Base-by-base conservation (phyloP, 2,888 invertebrate genomes). In the Chesias legatella region DNA sequence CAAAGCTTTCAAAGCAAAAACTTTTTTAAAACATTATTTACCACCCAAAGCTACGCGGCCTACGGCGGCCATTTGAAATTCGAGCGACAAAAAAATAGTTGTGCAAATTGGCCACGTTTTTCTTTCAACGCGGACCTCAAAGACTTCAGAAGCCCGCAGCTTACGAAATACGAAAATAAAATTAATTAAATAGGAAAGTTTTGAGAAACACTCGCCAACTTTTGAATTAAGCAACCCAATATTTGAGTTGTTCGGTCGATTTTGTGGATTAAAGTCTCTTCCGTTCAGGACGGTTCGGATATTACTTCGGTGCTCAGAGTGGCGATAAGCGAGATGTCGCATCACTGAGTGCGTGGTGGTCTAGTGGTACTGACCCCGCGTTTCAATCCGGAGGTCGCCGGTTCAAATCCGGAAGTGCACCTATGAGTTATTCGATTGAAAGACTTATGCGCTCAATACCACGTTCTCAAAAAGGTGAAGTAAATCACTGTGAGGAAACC, bases 221-320 rank as follows among this genome's bases (percentile, higher is more conserved):
- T 39, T 34, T 35, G 44, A 33, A 36, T 40, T 40, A 36, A 41
- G 33, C 17, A 22, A 36, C 35, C 40, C 40, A 40, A 33, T 45
- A 45, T 45, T 45, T 36, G 33, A 45, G 40, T 45, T 40, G 13
- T 8, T 28, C 10, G 30, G 33, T 25, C 35, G 39, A 35, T 39
- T 44, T 32, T 31, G 31, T 11, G 27, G 27, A 39, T 39, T 34
- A 34, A 24, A 34, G 17, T 39, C 20, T 8, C 26, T 23, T 27
- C 21, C 30, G 17, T 25, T 9, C 25, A n/a, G 10, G 1, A 11
- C 23, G 13, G 10, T 10, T 26, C n/a, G 38, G 38, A 29, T 36
- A 20, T 33, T 13, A 39, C 27, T 33, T 33, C 5, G 5, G 13
- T 5, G 3, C 13, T 17, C 25, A 25, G 10, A 25, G 25, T 7